Percentiles rank a stretch among this genome's conserved stretches.
Conservation (phyloP, 1,140 invertebrate genomes). For the Ooceraea biroi region DNA sequence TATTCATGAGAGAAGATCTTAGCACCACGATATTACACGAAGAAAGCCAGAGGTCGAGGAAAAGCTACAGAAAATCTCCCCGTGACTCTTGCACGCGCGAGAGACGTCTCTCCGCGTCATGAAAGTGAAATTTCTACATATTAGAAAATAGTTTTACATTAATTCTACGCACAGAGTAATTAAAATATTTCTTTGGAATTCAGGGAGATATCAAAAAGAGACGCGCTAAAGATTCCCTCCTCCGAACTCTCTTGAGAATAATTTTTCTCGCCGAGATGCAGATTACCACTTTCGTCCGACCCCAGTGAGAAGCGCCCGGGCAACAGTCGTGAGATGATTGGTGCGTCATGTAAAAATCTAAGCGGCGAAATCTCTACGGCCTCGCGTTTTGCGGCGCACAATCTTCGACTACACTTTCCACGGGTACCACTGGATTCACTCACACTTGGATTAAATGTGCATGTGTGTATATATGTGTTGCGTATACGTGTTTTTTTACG, state of each 20-base stretch:
- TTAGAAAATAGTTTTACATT: slow-evolving; percentile 14
- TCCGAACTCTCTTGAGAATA: not conserved
- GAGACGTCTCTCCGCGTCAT: not conserved
- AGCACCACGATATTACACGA: not conserved
- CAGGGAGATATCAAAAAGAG: slow-evolving; percentile 19
- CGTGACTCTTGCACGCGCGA: not conserved
- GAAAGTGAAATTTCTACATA: slow-evolving; percentile 2
- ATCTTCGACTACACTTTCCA: slow-evolving; percentile 4
- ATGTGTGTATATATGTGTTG: not conserved
- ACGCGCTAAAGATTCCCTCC: not conserved
- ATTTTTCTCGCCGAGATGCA: not conserved
- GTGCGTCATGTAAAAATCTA: slow-evolving; percentile 47
- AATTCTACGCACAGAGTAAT: slow-evolving; percentile 11
- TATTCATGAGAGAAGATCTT: not conserved
- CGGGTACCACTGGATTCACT: not conserved
- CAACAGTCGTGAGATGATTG: not conserved
- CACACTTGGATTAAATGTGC: not conserved
- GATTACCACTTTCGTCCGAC: slow-evolving; percentile 22
- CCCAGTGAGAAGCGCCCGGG: not conserved
- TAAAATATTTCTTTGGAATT: slow-evolving; percentile 36
- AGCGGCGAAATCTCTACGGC: slow-evolving; percentile 28
- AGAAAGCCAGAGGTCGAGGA: not conserved
- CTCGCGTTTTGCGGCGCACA: not conserved
- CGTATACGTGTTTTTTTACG: not conserved
- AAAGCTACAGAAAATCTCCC: not conserved